These are phyloP conservation scores for Dendrocincla fuliginosa DNA, from an alignment of 2,797 vertebrate species.

Conservation along the genomic window DNA sequence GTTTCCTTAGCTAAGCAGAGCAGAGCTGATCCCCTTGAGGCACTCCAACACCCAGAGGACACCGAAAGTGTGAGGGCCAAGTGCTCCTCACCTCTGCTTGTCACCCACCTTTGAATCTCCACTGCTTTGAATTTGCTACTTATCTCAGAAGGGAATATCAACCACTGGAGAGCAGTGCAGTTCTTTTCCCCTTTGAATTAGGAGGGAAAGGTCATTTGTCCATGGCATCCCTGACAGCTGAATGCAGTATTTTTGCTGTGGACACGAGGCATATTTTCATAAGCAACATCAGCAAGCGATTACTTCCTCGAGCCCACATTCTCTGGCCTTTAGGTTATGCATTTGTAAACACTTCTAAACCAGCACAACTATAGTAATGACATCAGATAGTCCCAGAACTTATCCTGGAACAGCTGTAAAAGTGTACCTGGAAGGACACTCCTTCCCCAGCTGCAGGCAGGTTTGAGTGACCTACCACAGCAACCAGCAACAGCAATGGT, in stretches of 20 bases:
- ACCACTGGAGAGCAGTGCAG: not conserved
- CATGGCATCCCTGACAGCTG: not conserved
- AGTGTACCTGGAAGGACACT: not conserved
- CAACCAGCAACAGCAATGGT: not conserved
- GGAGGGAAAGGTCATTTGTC: not conserved
- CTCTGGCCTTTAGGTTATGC: not conserved
- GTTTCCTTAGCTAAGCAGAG: not conserved
- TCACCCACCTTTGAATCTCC: not conserved
- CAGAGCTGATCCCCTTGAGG: not conserved
- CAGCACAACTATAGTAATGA: not conserved
- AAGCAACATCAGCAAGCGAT: not conserved
- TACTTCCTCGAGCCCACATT: not conserved
- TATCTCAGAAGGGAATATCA: fast-evolving
- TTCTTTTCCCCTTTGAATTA: not conserved
- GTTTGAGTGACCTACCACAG: not conserved
- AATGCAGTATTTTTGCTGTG: not conserved
- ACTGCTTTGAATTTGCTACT: not conserved
- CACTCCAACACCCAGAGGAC: not conserved
- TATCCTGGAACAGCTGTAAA: not conserved
- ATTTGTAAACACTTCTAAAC: not conserved
- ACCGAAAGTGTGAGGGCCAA: not conserved
- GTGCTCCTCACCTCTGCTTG: not conserved
- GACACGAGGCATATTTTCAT: not conserved
- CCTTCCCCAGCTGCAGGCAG: not conserved
- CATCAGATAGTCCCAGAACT: not conserved